phyloP scores from a whole-genome alignment of 2,888 invertebrate genomes.

The Ophion obscuratus region DNA sequence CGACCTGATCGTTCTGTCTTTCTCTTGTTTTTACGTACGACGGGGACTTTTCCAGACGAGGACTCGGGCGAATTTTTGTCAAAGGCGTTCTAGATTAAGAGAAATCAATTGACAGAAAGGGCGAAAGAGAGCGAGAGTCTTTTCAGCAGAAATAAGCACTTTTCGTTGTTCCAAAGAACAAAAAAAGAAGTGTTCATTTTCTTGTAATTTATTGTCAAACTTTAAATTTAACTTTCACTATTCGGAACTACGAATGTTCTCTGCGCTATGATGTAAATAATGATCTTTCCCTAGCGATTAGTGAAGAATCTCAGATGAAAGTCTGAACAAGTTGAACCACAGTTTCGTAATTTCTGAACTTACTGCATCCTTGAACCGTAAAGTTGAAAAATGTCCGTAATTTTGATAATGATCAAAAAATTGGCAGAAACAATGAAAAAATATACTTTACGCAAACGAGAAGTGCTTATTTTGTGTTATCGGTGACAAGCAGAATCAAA shows the following conservation, averaged over 20 bases:
- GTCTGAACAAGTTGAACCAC: background rate
- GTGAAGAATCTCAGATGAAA: background rate
- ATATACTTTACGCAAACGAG: background rate
- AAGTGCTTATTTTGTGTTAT: background rate
- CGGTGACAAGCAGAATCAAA: slow-evolving; percentile 62
- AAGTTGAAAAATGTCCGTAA: background rate
- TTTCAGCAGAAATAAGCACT: slow-evolving; percentile 1
- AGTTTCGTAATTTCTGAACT: slow-evolving; percentile 3
- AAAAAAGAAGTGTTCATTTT: slow-evolving; percentile 1
- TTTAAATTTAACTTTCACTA: background rate
- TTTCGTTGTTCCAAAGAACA: slow-evolving; percentile 14
- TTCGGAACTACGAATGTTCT: slow-evolving; percentile 9
- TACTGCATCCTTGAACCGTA: background rate
- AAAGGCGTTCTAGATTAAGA: background rate
- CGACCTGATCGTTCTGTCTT: background rate
- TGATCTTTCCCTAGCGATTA: background rate
- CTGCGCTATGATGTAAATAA: slow-evolving; percentile 9
- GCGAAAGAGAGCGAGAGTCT: background rate
- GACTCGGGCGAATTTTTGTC: background rate
- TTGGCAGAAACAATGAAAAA: background rate
- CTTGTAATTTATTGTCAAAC: background rate
- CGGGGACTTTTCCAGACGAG: background rate
- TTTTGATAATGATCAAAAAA: background rate
- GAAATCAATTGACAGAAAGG: background rate
- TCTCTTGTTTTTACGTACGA: slow-evolving; percentile 30